Base-by-base conservation (phyloP, 37 sponge, comb jelly and placozoan genomes). In the Axinella damicornis region DNA sequence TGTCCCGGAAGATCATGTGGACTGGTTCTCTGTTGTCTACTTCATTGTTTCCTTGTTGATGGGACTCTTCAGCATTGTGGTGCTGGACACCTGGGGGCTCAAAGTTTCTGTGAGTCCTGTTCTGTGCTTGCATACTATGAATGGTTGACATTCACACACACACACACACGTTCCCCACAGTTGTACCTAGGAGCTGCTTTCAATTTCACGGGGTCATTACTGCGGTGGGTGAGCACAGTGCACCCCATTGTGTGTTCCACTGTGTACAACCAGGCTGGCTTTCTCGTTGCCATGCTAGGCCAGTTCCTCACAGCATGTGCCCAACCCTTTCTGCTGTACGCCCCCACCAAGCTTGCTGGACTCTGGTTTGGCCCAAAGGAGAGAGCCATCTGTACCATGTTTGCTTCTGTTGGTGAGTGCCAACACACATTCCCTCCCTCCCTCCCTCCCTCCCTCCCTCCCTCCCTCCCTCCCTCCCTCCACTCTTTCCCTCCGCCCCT, bases 291-390 rank as follows among this genome's bases (percentile, higher is more conserved):
- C 27, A 79, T 93, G 85, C 33, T 77, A 1, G 96, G 95, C 28
- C 96, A 96, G 66, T 40, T 76, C 56, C 71, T 93, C 24, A 74
- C 78, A 19, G 96, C 95, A 28, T 22, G 53, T 27, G 94, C 96
- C 33, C 96, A 96, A 83, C 94, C 96, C 12, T 96, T 93, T 61
- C 41, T 77, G 6, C 85, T 93, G 27, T 90, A 79, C 53, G 69
- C 94, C 16, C 96, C 96, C 52, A 90, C 96, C 58, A 96, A 93
- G 40, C 71, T 96, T 12, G 94, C 96, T 9, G 30, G 90, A 17
- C 63, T 96, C 63, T 96, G 96, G 96, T 96, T 96, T 79, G 85
- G 89, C 19, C 91, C 88, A 31, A 90, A 93, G 22, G 89, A 96
- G 82, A 80, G 96, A 80, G 85, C 91, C 25, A 58, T 85, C 17